Evolutionary conservation across 2,888 invertebrate genomes (phyloP).

Genomic region (Hirtodrosophila alboralis): DNA sequence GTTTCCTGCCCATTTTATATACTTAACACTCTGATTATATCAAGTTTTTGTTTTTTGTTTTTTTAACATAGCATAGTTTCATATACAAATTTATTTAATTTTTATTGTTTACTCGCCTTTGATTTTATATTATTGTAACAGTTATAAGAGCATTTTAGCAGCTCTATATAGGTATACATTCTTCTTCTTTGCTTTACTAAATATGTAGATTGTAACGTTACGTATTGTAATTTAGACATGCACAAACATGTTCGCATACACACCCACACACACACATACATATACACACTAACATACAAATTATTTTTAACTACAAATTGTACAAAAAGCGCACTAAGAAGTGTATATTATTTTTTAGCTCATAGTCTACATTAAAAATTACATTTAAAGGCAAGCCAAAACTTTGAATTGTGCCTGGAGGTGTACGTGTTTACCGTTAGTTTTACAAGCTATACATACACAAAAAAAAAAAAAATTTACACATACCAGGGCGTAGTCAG

Average conservation of each 20-base stretch:
- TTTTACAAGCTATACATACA: conserved; percentile 10
- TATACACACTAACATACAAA: not conserved
- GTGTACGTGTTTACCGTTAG: conserved; percentile 22
- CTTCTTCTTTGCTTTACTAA: not conserved
- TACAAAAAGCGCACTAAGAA: conserved; percentile 29
- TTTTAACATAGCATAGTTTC: too few species aligned
- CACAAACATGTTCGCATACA: conserved; percentile 3
- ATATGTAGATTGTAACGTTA: conserved; percentile 14
- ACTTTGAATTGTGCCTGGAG: conserved; percentile 13
- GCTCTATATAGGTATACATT: not conserved
- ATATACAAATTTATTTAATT: too few species aligned
- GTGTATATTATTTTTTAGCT: conserved; percentile 3
- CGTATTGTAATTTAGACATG: conserved; percentile 12
- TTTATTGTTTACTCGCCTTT: too few species aligned
- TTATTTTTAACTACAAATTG: conserved; percentile 11
- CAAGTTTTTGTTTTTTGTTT: too few species aligned
- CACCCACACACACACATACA: conserved; percentile 4
- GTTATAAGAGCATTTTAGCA: too few species aligned
- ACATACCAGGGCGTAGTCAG: too few species aligned
- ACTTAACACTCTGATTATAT: too few species aligned
- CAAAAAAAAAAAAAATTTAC: not conserved
- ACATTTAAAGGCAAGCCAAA: conserved; percentile 18
- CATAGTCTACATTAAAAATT: conserved; percentile 3
- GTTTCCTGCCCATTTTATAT: conserved; percentile 26
- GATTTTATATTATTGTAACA: too few species aligned